Evolutionary conservation across 2,113 vertebrate species (phyloP), one percentile per base, ranked within the genome.

Genomic region (Mormyrus iriodes): DNA sequence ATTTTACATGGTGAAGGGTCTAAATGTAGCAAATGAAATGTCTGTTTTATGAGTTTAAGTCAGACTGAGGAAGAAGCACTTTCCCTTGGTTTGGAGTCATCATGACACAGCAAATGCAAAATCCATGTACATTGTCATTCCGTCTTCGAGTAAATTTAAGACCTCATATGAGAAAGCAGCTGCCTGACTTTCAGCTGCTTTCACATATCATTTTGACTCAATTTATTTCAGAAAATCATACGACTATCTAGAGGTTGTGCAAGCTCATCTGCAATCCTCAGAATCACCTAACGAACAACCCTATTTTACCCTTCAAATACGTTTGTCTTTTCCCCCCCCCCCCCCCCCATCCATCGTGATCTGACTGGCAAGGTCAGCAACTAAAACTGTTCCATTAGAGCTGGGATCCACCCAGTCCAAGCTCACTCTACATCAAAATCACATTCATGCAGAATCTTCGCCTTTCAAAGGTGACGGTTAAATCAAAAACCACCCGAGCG

Each of bases 391-490:
- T 89, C 85, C 51, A 87, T 90, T 79, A 88, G 55, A 76, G 86
- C 89, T 49, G 42, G 76, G 88, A 48, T 88, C 88, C 46, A 76
- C 46, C 88, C 44, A 52, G 1, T 83, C 88, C 51, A 27, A n/a
- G 49, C 92, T 89, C 90, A 86, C 88, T 90, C 69, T 89, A 88
- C 88, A 90, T 92, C 88, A 89, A 85, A 92, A 90, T 85, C 79
- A 89, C 89, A 91, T 88, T 85, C 87, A 61, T 90, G 88, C 86
- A 90, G 89, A 89, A 90, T 55, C 53, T 52, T 39, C 21, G 10
- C 88, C 90, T 92, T 90, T 90, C 48, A 91, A 90, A 92, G 91
- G 90, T 92, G 85, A 92, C 88, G 91, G 92, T 93, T 91, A 93
- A 90, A 93, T 91, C 90, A 89, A 44, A 85, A 90, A 85, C 88